A percentile compares a stretch with the other conserved stretches of the same genome.
phyloP scores from a whole-genome alignment of 2,888 invertebrate species.

The Oscheius sp. region DNA sequence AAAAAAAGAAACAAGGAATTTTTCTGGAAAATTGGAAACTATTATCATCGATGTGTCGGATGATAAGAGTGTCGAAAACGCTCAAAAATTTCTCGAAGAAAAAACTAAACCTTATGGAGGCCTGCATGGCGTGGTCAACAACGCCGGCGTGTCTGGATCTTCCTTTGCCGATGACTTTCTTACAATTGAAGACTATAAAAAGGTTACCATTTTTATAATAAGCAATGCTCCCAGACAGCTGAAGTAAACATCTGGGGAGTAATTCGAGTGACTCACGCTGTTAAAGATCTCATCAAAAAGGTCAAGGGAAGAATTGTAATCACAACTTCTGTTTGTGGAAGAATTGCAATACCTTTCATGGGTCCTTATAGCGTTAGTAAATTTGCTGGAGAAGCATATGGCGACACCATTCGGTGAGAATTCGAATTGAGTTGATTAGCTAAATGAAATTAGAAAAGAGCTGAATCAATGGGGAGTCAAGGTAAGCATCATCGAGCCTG shows the following conservation, averaged over 20 bases:
- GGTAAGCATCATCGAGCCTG: constrained; percentile 65
- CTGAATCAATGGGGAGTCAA: constrained; percentile 59
- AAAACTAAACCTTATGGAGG: constrained; percentile 31
- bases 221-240: constrained; percentile 2
- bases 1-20: constrained; percentile 26
- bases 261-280: constrained; percentile 63
- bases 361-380: constrained; percentile 67
- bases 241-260: constrained; percentile 70
- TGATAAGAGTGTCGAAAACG: constrained; percentile 57
- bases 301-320: constrained; percentile 71
- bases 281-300: constrained; percentile 60
- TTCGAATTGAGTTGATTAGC: too few species aligned
- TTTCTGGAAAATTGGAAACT: constrained; percentile 41
- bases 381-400: constrained; percentile 63
- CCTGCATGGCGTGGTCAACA: constrained; percentile 66
- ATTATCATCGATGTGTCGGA: constrained; percentile 61
- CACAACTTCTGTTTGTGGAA: constrained; percentile 71
- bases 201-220: constrained; percentile 31
- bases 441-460: constrained; percentile 49
- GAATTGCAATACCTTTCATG: constrained; percentile 62
- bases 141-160: constrained; percentile 65
- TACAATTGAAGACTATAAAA: constrained; percentile 66
- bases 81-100: constrained; percentile 46
- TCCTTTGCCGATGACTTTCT: constrained; percentile 70
- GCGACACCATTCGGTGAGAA: constrained; percentile 59